Conservation (phyloP, 2,113 vertebrate genomes). For the Puma concolor region DNA sequence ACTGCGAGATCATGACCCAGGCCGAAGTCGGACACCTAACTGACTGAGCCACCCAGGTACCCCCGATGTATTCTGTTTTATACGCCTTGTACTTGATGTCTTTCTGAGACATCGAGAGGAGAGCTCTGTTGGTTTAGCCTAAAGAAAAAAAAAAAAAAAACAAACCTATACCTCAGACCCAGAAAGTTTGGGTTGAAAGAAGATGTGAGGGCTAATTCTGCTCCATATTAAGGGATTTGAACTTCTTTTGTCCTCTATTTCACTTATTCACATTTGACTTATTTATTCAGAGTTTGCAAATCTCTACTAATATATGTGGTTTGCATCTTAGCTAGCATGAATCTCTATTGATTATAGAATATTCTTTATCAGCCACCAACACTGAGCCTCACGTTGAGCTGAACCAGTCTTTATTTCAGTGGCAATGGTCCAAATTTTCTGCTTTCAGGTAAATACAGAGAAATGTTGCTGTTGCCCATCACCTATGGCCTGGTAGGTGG, state of each 20-base stretch:
- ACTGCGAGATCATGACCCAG: too few species aligned
- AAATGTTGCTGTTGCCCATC: neutral
- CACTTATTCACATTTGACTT: neutral
- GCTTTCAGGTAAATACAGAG: neutral
- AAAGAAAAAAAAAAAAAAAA: neutral
- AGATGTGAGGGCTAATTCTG: neutral
- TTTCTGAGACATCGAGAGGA: neutral
- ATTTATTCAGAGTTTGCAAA: slow-evolving; percentile 25
- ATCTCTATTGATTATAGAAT: neutral
- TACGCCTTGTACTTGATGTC: neutral
- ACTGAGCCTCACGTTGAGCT: neutral
- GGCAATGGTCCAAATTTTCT: neutral
- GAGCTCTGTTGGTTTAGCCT: neutral
- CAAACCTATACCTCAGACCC: neutral
- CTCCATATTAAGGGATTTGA: neutral
- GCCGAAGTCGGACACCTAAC: too few species aligned
- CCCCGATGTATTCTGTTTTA: neutral
- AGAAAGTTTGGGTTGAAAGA: neutral
- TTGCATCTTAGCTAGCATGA: neutral
- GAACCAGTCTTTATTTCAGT: neutral
- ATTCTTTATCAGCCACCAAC: neutral
- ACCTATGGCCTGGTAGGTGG: neutral
- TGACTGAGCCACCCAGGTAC: too few species aligned
- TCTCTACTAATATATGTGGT: neutral
- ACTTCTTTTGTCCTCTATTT: neutral